Percentiles rank a stretch among this genome's conserved stretches.
These are phyloP conservation scores for Grallaria varia DNA, from an alignment of 2,113 vertebrate genomes.

Conservation along the genomic window DNA sequence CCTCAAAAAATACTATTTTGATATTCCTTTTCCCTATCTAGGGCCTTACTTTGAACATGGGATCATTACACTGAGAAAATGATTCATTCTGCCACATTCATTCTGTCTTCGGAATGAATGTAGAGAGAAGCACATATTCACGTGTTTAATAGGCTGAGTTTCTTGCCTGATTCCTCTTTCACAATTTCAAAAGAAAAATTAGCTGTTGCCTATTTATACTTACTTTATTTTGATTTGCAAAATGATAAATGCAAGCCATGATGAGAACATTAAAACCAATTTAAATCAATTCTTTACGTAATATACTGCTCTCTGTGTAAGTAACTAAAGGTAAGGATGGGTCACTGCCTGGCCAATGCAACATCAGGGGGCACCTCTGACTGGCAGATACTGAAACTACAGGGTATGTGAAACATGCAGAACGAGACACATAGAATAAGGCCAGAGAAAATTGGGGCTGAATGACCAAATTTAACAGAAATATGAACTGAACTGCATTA, in stretches of 20 bases:
- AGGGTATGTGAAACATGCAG: neutral
- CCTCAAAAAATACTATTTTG: slow-evolving; percentile 17
- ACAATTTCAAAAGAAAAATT: neutral
- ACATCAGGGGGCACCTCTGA: neutral
- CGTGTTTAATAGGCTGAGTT: neutral
- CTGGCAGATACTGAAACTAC: neutral
- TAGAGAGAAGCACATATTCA: neutral
- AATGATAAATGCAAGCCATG: neutral
- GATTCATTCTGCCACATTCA: neutral
- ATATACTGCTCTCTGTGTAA: neutral
- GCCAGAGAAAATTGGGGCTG: neutral
- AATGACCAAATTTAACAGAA: neutral
- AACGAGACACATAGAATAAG: neutral
- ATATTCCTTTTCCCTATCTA: neutral
- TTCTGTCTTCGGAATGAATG: neutral
- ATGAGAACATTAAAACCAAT: neutral
- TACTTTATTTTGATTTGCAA: neutral
- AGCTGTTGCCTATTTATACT: neutral
- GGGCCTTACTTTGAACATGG: neutral
- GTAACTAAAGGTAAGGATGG: neutral
- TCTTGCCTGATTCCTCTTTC: neutral
- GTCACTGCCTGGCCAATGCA: neutral
- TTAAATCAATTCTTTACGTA: neutral
- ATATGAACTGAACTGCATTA: neutral
- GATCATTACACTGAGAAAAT: neutral